phyloP scores from a whole-genome alignment of 2,113 vertebrate species.

The Amblyornis subalaris region DNA sequence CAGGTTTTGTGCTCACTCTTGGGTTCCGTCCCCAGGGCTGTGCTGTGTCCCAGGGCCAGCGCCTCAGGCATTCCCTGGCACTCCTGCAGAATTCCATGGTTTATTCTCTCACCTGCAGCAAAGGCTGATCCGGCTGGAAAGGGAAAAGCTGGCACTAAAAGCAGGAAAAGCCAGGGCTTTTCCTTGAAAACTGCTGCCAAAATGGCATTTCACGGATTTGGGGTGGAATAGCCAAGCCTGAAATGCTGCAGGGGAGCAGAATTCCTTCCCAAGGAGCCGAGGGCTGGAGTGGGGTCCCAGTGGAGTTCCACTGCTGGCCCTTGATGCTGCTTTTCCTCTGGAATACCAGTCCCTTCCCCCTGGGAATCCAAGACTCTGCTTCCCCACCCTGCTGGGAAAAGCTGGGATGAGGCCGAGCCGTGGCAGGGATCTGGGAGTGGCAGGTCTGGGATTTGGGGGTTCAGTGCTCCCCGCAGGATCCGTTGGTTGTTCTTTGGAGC shows the following conservation, averaged over 20 bases:
- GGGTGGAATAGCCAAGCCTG: neutral
- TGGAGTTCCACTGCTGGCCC: neutral
- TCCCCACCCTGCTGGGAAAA: neutral
- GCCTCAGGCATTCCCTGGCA: accelerated
- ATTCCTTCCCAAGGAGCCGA: neutral
- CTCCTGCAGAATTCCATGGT: neutral
- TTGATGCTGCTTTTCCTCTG: accelerated
- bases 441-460: neutral
- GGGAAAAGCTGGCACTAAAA: neutral
- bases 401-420: neutral
- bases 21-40: neutral
- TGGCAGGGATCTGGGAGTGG: neutral
- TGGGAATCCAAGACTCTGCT: neutral
- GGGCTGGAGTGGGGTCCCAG: neutral
- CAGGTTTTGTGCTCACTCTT: neutral
- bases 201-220: neutral
- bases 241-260: neutral
- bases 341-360: neutral
- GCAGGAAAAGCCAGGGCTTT: neutral
- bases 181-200: neutral
- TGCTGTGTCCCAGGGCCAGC: neutral
- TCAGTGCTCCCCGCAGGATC: neutral
- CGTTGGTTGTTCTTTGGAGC: neutral
- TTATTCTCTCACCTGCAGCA: neutral
- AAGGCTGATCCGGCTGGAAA: neutral